Conservation (phyloP, 2,797 vertebrate genomes). For the Thamnophis elegans region DNA sequence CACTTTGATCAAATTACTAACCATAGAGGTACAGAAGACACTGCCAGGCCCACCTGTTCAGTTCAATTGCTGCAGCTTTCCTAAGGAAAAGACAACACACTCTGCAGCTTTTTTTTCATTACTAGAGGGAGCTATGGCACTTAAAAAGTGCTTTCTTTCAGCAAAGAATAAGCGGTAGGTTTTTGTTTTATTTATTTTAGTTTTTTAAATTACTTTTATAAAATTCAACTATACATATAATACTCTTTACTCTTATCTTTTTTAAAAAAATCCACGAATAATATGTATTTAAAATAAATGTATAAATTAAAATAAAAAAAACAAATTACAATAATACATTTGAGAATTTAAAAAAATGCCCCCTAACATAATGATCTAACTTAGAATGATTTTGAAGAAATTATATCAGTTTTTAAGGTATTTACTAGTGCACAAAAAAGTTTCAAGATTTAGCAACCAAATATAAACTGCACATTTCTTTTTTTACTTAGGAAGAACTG, state of each 20-base stretch:
- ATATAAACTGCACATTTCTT: background rate
- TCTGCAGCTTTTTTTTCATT: background rate
- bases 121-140: background rate
- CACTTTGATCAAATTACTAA: background rate
- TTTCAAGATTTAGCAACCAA: background rate
- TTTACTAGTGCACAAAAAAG: background rate
- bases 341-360: background rate
- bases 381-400: background rate
- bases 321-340: background rate
- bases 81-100: background rate
- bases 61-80: background rate
- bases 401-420: background rate
- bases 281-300: background rate
- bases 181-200: background rate
- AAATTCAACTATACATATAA: background rate
- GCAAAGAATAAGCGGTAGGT: background rate
- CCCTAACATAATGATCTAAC: background rate
- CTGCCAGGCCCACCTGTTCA: background rate
- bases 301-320: background rate
- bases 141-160: background rate
- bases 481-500: background rate
- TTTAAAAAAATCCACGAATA: background rate
- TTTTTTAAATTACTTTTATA: background rate
- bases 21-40: background rate
- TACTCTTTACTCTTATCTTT: background rate